Evolutionary conservation across 2,888 invertebrate genomes (phyloP).

Genomic region (Mantis religiosa): DNA sequence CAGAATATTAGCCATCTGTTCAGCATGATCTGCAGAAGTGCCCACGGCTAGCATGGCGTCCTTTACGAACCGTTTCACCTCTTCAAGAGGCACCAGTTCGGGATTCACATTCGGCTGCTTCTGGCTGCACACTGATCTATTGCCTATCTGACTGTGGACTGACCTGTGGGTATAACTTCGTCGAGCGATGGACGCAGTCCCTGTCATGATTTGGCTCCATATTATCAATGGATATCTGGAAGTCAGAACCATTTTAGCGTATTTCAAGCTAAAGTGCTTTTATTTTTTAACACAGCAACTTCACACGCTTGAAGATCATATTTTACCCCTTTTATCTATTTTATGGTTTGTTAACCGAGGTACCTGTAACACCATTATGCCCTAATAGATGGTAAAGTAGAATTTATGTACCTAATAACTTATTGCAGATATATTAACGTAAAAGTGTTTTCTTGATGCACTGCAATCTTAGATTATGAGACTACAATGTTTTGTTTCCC

Average conservation of each 20-base stretch:
- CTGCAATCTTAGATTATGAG: too few species aligned
- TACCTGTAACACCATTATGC: neutral
- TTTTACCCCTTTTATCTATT: neutral
- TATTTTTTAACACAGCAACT: neutral
- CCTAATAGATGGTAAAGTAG: neutral
- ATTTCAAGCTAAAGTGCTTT: neutral
- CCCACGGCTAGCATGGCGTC: conserved; percentile 66
- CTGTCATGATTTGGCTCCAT: neutral
- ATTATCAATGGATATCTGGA: neutral
- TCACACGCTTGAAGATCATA: neutral
- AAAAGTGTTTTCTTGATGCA: too few species aligned
- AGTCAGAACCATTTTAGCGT: neutral
- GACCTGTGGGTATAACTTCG: neutral
- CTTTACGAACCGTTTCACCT: conserved; percentile 57
- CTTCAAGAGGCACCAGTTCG: conserved; percentile 48
- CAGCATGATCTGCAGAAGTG: conserved; percentile 57
- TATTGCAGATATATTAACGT: too few species aligned
- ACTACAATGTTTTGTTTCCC: too few species aligned
- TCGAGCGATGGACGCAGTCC: neutral
- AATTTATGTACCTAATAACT: neutral
- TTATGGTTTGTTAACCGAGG: neutral
- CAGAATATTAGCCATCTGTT: conserved; percentile 63
- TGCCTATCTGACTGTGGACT: neutral
- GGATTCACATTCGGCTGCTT: too few species aligned
- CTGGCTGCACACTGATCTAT: neutral